Base-by-base conservation (phyloP, 1,140 invertebrate species). In the Aplysia californica region DNA sequence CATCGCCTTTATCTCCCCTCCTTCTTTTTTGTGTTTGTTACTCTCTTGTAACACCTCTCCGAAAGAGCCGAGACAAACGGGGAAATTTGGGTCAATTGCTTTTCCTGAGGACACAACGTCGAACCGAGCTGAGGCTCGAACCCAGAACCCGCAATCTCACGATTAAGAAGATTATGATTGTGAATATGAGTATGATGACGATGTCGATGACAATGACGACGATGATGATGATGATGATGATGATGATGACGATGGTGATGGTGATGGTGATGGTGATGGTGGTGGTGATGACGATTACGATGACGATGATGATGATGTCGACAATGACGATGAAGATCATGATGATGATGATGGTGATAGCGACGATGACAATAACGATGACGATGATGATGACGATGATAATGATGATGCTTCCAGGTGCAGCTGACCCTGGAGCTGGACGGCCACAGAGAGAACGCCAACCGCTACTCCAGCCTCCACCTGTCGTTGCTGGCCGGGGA, bases 401-500 rank as follows among this genome's bases (percentile, higher is more conserved):
- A 50, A 61, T n/a, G 15, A 18, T 61, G 10, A 26, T 61, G 6
- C 26, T 10, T 6, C 21, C 23, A 71, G 69, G 55, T 71, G 20
- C 56, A 74, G 58, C 33, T 82, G 20, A 75, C 26, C 18, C 44
- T 82, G 0, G 77, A 82, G 6, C 26, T 79, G 50, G 41, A 77
- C 21, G 79, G 76, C 20, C 56, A 55, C 33, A 65, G 33, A 4
- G 81, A 82, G 33, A 59, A 38, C 21, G 26, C 26, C 29, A 38
- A 50, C n/a, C 55, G 55, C 29, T 80, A 75, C 39, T 58, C 76
- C 0, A 78, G 61, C 10, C n/a, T 82, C 29, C 77, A 73, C 55
- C 29, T 80, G 18, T 50, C 65, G 10, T 65, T 78, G n/a, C 76
- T 77, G 44, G 58, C 39, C 35, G 81, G 79, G 4, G 64, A 79